Conservation (phyloP, 1,140 invertebrate species). For the Odontomachus brunneus region DNA sequence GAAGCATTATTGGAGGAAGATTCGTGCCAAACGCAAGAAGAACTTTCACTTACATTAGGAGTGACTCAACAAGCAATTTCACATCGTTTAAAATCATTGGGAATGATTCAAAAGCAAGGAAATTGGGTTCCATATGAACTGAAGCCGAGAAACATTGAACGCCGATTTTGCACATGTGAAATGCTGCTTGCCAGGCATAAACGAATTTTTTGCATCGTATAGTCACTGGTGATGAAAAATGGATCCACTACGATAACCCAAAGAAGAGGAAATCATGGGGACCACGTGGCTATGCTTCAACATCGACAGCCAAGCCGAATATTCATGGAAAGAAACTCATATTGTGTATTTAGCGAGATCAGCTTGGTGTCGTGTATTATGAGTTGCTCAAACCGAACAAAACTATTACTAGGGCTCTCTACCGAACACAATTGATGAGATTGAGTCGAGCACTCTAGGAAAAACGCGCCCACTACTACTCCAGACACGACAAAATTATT, state of each 20-base stretch:
- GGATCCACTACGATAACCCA: too few relatives aligned
- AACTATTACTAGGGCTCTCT: constrained; percentile 37
- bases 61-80: background rate
- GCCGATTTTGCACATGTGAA: constrained; percentile 1
- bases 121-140: constrained; percentile 14
- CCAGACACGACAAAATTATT: too few relatives aligned
- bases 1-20: constrained; percentile 47
- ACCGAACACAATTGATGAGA: constrained; percentile 50
- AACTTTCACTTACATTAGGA: constrained; percentile 3
- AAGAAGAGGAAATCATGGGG: background rate
- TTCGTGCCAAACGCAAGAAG: constrained; percentile 33
- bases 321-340: constrained; percentile 17
- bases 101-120: constrained; percentile 17
- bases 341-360: background rate
- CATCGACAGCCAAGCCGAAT: background rate
- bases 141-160: constrained; percentile 15
- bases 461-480: constrained; percentile 1
- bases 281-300: background rate
- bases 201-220: constrained; percentile 17
- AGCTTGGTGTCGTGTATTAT: background rate
- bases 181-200: constrained; percentile 26
- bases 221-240: constrained; percentile 20
- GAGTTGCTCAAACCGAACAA: constrained; percentile 15
- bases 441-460: constrained; percentile 30
- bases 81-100: background rate